Evolutionary conservation across 2,797 vertebrate genomes (phyloP).

Genomic region (Esox lucius): DNA sequence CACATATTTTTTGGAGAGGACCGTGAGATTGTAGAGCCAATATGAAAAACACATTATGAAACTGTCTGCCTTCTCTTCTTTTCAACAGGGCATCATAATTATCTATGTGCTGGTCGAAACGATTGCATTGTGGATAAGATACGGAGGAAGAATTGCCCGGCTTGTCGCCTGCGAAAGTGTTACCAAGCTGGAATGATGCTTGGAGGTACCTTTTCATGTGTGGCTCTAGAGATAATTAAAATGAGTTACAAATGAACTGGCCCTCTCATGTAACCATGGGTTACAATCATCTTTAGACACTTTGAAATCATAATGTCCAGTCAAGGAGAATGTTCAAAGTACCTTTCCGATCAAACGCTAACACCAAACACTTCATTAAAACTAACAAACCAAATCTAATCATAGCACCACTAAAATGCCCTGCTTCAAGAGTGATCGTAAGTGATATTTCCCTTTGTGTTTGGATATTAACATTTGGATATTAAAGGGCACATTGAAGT

Average conservation of each 20-base stretch:
- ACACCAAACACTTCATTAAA: neutral
- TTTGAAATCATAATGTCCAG: constrained; percentile 5
- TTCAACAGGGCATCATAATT: constrained; percentile 92
- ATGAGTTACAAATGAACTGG: neutral
- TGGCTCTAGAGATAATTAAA: neutral
- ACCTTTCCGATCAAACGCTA: constrained; percentile 16
- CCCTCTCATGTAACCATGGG: neutral
- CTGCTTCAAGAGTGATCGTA: neutral
- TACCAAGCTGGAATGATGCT: constrained; percentile 98
- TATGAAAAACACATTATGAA: neutral
- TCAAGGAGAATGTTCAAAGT: constrained; percentile 5
- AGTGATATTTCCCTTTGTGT: neutral
- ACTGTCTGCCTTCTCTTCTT: constrained; percentile 22
- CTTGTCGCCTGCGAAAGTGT: constrained; percentile 95
- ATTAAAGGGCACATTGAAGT: neutral
- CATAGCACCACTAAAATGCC: neutral
- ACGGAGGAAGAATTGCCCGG: constrained; percentile 96
- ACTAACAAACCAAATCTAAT: neutral
- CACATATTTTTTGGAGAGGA: neutral
- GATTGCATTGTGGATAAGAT: constrained; percentile 99
- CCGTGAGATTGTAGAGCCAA: constrained; percentile 25
- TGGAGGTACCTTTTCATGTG: constrained; percentile 80
- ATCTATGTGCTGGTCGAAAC: constrained; percentile 95
- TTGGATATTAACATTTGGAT: neutral
- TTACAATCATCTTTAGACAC: neutral